phyloP scores from a whole-genome alignment of 2,113 vertebrate species.

The Macquaria ambigua region DNA sequence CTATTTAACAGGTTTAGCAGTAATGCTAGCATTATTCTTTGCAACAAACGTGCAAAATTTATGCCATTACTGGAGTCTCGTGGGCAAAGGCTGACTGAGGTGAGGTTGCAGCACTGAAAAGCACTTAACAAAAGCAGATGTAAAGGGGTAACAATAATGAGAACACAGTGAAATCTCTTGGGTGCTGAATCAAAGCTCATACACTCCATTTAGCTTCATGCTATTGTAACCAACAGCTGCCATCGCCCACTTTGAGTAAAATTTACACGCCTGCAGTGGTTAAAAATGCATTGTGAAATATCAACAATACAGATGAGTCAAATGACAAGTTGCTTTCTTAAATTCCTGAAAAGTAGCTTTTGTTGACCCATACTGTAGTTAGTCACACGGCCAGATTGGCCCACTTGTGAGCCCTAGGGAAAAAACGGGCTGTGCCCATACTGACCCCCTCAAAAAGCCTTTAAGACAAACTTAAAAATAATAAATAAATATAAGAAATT shows the following conservation, averaged over 20 bases:
- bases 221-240: background rate
- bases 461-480: too few relatives aligned
- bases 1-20: constrained; percentile 17
- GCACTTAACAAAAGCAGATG: background rate
- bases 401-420: too few relatives aligned
- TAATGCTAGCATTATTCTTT: constrained; percentile 24
- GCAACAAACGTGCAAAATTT: background rate
- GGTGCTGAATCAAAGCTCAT: background rate
- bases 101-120: background rate
- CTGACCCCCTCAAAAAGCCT: too few relatives aligned
- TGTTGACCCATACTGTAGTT: background rate
- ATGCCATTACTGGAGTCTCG: background rate
- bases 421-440: too few relatives aligned
- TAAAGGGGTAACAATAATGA: background rate
- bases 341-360: background rate
- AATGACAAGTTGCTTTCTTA: background rate
- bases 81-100: constrained; percentile 17
- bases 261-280: background rate
- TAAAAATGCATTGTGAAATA: background rate
- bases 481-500: too few relatives aligned
- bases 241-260: background rate
- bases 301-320: background rate
- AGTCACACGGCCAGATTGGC: background rate
- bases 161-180: background rate
- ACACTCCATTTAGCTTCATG: background rate